These are phyloP conservation scores for Ceratina australensis DNA, from an alignment of 1,140 invertebrate genomes.

Conservation along the genomic window DNA sequence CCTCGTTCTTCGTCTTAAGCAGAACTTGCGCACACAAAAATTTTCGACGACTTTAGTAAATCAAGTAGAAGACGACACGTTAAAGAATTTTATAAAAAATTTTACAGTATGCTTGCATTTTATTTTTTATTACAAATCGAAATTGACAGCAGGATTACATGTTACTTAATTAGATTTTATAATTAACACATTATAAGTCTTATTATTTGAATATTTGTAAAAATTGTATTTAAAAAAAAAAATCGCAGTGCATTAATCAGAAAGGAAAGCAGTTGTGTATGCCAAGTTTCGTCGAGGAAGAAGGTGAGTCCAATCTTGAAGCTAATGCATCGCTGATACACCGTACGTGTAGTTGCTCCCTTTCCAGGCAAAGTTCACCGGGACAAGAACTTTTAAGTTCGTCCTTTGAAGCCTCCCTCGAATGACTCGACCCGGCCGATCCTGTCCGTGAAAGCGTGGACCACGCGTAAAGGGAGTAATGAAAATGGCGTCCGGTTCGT, in stretches of 20 bases:
- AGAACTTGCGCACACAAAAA: neutral
- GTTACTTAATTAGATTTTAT: too few relatives aligned
- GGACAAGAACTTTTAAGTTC: conserved; percentile 15
- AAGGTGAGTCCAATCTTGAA: neutral
- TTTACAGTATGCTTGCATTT: too few relatives aligned
- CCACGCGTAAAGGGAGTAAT: conserved; percentile 22
- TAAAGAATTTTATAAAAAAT: too few relatives aligned
- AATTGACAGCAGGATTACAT: too few relatives aligned
- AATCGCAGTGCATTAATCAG: neutral
- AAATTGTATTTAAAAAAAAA: too few relatives aligned
- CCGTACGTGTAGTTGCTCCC: conserved; percentile 26
- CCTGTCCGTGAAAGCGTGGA: neutral
- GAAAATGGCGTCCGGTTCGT: conserved; percentile 39
- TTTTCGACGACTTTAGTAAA: neutral
- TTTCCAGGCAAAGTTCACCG: conserved; percentile 38
- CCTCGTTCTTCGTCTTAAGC: conserved; percentile 8
- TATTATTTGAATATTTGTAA: too few relatives aligned
- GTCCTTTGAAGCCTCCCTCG: conserved; percentile 34
- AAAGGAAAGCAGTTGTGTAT: neutral
- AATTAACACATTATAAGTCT: too few relatives aligned
- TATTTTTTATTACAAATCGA: too few relatives aligned
- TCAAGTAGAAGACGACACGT: too few relatives aligned
- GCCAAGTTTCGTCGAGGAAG: neutral
- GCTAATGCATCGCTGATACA: conserved; percentile 27
- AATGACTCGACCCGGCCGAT: neutral